Conservation (phyloP, 2,113 vertebrate genomes). For the Cebidichthys violaceus region DNA sequence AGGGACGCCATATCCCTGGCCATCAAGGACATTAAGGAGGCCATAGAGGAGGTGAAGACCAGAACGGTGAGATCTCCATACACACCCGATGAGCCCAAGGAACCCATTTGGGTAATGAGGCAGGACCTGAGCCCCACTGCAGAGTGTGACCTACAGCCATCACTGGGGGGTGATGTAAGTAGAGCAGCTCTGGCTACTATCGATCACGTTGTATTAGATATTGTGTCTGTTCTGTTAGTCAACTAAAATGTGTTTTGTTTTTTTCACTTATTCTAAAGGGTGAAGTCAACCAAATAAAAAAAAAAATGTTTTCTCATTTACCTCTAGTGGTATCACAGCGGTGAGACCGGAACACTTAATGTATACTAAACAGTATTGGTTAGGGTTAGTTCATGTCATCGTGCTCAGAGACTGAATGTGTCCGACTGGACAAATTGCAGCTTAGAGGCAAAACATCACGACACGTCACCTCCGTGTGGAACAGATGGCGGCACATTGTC, state of each 20-base stretch:
- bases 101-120: constrained; percentile 98
- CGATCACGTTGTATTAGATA: background rate
- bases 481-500: background rate
- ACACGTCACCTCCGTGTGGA: background rate
- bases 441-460: background rate
- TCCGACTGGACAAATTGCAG: background rate
- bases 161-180: constrained; percentile 92
- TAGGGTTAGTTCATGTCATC: too few relatives aligned
- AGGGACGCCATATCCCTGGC: constrained; percentile 95
- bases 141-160: constrained; percentile 90
- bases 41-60: constrained; percentile 97
- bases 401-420: background rate
- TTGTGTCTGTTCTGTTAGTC: background rate
- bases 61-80: constrained; percentile 96
- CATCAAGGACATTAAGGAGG: constrained; percentile 98
- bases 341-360: background rate
- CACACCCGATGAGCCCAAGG: constrained; percentile 96
- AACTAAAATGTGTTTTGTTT: background rate
- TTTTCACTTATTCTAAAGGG: background rate
- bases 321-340: background rate
- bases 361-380: background rate
- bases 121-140: constrained; percentile 94
- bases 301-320: background rate
- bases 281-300: background rate
- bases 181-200: constrained; percentile 28